These are phyloP conservation scores for Andrena bicolor DNA, from an alignment of 2,888 invertebrate genomes.

Conservation along the genomic window DNA sequence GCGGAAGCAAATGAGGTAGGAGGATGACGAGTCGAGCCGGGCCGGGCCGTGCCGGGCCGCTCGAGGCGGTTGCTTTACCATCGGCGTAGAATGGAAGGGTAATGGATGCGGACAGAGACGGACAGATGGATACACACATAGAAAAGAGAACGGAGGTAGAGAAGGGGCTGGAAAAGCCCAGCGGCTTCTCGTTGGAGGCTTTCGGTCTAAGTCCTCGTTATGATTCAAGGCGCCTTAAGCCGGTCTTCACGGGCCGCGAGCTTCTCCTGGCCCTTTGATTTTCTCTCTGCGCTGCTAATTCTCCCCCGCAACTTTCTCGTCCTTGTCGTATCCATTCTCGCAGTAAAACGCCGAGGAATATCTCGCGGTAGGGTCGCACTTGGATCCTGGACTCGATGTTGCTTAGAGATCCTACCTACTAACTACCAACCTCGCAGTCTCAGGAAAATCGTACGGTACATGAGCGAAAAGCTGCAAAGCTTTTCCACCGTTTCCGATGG, in stretches of 20 bases:
- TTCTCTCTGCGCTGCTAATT: slow-evolving; percentile 62
- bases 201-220: slow-evolving; percentile 84
- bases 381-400: slow-evolving; percentile 21
- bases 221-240: slow-evolving; percentile 85
- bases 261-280: slow-evolving; percentile 46
- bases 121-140: slow-evolving; percentile 29
- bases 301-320: slow-evolving; percentile 60
- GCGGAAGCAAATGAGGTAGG: neutral
- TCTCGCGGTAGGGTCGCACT: slow-evolving; percentile 13
- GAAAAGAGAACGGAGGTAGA: slow-evolving; percentile 15
- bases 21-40: neutral
- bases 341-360: slow-evolving; percentile 59
- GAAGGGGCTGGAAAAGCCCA: slow-evolving; percentile 59
- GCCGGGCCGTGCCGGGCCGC: neutral
- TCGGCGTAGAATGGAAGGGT: slow-evolving; percentile 6
- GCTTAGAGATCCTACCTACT: neutral
- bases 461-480: neutral
- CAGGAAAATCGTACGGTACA: neutral
- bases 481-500: slow-evolving; percentile 33
- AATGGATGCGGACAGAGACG: slow-evolving; percentile 33
- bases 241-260: slow-evolving; percentile 76
- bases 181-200: slow-evolving; percentile 79
- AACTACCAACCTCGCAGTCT: neutral
- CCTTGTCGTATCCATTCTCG: slow-evolving; percentile 75
- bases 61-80: slow-evolving; percentile 29